Evolutionary conservation across 1,140 invertebrate species (phyloP).

Genomic region (Ostrea edulis): DNA sequence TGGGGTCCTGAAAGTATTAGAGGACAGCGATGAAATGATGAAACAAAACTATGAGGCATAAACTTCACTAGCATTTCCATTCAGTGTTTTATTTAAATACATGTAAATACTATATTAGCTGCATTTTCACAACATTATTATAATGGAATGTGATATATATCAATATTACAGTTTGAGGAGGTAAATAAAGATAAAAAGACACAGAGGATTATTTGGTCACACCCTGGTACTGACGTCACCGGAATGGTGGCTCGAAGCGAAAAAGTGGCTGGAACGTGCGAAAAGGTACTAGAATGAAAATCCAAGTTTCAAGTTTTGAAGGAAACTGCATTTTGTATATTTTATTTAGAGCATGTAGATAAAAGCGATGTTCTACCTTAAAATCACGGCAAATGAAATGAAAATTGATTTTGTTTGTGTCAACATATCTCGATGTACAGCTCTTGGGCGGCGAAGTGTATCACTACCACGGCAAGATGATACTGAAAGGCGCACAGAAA

Average conservation of each 20-base stretch:
- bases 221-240: slow-evolving; percentile 72
- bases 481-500: slow-evolving; percentile 62
- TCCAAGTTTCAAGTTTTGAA: no score
- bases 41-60: slow-evolving; percentile 51
- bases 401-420: no score
- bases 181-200: slow-evolving; percentile 51
- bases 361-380: not conserved
- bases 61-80: not conserved
- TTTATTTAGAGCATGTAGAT: not conserved
- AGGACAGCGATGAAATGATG: slow-evolving; percentile 41
- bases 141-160: no score
- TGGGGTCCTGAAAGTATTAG: slow-evolving; percentile 45
- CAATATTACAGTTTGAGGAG: slow-evolving; percentile 51
- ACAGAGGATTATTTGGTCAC: slow-evolving; percentile 65
- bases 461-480: slow-evolving; percentile 66
- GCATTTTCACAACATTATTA: no score
- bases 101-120: not conserved
- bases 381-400: no score
- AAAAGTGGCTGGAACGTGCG: slow-evolving; percentile 71
- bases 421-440: slow-evolving; percentile 43
- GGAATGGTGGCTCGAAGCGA: slow-evolving; percentile 70
- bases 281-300: slow-evolving; percentile 67
- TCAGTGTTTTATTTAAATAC: no score
- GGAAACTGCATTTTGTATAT: no score
- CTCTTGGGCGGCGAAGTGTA: slow-evolving; percentile 67